Base-by-base conservation (phyloP, 2,888 invertebrate genomes). In the Cataglyphis altisquamis region DNA sequence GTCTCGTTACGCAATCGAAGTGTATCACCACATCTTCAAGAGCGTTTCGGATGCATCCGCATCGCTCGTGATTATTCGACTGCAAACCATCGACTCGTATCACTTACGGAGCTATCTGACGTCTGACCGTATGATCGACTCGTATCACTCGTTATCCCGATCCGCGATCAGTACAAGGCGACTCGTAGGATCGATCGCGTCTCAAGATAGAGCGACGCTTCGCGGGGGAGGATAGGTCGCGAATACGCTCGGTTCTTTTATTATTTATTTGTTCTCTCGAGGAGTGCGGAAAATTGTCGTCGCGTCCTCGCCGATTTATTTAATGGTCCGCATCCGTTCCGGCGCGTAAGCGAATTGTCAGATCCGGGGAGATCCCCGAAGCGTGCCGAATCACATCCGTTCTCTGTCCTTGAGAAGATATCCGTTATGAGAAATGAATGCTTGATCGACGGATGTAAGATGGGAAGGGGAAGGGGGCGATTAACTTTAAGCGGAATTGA, bases 401-500 rank as follows among this genome's bases (percentile, higher is more conserved):
- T 45, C 18, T 60, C 62, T 60, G 60, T 21, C 45, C 32, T 52
- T 10, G 72, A 68, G 57, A 21, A 29, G 15, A 6, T 60, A 57
- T 68, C n/a, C 21, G 41, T 78, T 78, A 21, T 78, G 60, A 80
- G 70, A 70, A 70, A 80, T 70, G 36, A 72, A 32, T 12, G 18
- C 12, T 45, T 57, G 45, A 45, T 18, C 60, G 57, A 29, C 10
- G 21, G 39, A 68, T 41, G 21, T 9, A 21, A 10, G 15, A 45
- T 0, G 41, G n/a, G n/a, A 8, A 8, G 6, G 52, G 52, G 52
- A 8, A 6, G n/a, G 8, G n/a, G 6, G 45, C 25, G 72, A 80
- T 80, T 70, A 70, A 80, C 70, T 70, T 70, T 32, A 12, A 70
- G 18, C 45, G 72, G 4, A 70, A 45, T 80, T 60, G 45, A 80